Conservation (phyloP, 2,888 invertebrate species). For the Plemyria rubiginata region DNA sequence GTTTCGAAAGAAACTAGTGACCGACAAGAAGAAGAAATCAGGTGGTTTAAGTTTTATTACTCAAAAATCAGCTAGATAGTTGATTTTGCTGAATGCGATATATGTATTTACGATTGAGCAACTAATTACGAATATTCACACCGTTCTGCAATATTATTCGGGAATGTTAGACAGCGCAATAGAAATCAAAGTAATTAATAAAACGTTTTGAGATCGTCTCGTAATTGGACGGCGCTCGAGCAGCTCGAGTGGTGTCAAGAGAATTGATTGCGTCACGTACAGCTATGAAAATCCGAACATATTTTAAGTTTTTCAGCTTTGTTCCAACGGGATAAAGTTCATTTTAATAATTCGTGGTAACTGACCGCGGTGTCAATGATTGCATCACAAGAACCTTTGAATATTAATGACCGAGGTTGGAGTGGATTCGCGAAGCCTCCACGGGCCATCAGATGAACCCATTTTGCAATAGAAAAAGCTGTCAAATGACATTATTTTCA, state of each 20-base stretch:
- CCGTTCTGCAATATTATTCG: conserved; percentile 5
- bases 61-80: no score
- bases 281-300: conserved; percentile 34
- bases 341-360: conserved; percentile 36
- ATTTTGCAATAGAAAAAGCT: conserved; percentile 37
- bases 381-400: conserved; percentile 64
- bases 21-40: no score
- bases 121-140: not conserved
- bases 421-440: conserved; percentile 53
- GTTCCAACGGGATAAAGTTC: conserved; percentile 38
- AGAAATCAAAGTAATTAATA: conserved; percentile 68
- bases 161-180: conserved; percentile 44
- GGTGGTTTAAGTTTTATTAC: no score
- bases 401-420: conserved; percentile 65
- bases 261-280: conserved; percentile 63
- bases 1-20: no score
- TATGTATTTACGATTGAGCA: no score
- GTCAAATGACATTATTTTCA: conserved; percentile 33
- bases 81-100: no score
- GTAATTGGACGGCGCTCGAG: conserved; percentile 74
- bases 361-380: conserved; percentile 57
- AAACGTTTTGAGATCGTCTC: conserved; percentile 60
- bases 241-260: conserved; percentile 59
- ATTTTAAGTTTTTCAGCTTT: conserved; percentile 31
- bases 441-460: conserved; percentile 42